phyloP scores from a whole-genome alignment of 2,888 invertebrate genomes.

The Dastarcus helophoroides region DNA sequence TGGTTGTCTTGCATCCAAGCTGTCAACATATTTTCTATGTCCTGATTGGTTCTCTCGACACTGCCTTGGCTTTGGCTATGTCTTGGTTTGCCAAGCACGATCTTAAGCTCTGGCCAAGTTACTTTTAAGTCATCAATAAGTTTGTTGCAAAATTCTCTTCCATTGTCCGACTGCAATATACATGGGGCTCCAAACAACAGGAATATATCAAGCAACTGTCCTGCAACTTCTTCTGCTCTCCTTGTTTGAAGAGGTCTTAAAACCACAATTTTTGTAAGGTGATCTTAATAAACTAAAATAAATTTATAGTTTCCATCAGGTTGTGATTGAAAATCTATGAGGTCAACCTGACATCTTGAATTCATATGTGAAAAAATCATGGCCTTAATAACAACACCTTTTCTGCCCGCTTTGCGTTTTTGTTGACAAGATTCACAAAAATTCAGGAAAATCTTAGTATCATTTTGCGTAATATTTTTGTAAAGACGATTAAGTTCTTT shows the following conservation, averaged over 20 bases:
- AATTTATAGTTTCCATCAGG: slow-evolving; percentile 27
- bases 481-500: slow-evolving; percentile 8
- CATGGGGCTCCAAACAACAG: slow-evolving; percentile 26
- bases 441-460: slow-evolving; percentile 2
- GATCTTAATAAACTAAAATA: slow-evolving; percentile 30
- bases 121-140: slow-evolving; percentile 21
- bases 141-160: slow-evolving; percentile 25
- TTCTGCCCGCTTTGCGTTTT: slow-evolving; percentile 9
- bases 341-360: slow-evolving; percentile 21
- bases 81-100: slow-evolving; percentile 30
- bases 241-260: slow-evolving; percentile 26
- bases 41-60: slow-evolving; percentile 29
- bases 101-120: slow-evolving; percentile 21
- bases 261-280: slow-evolving; percentile 29
- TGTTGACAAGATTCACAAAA: slow-evolving; percentile 5
- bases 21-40: slow-evolving; percentile 27
- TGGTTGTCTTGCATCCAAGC: slow-evolving; percentile 30
- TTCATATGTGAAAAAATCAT: slow-evolving; percentile 9
- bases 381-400: slow-evolving; percentile 10
- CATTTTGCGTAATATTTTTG: slow-evolving; percentile 7
- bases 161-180: slow-evolving; percentile 28
- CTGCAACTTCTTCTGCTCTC: slow-evolving; percentile 25
- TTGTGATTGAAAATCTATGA: slow-evolving; percentile 29
- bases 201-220: slow-evolving; percentile 27
- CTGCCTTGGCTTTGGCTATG: slow-evolving; percentile 26